Evolutionary conservation across 2,113 vertebrate species (phyloP).

Genomic region (Colinus virginianus): DNA sequence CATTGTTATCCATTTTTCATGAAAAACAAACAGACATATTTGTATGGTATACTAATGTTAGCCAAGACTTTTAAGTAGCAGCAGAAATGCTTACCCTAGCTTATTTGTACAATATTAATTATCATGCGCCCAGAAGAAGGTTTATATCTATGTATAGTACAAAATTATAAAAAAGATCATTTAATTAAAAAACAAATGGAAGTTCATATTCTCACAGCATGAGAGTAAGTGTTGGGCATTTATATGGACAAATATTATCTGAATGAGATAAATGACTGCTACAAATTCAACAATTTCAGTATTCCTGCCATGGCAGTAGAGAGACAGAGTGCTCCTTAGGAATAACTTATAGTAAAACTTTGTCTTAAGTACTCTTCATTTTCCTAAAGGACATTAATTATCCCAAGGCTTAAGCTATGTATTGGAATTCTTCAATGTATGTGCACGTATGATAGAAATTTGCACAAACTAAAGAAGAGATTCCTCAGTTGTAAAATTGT

Average conservation of each 20-base stretch:
- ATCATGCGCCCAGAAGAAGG: not conserved
- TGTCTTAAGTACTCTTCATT: not conserved
- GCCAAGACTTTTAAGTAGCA: not conserved
- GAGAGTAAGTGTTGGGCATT: not conserved
- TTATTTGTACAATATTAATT: not conserved
- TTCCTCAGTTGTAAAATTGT: not conserved
- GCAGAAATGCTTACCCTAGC: not conserved
- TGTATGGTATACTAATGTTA: not conserved
- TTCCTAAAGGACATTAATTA: not conserved
- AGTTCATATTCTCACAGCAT: not conserved
- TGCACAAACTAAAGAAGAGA: not conserved
- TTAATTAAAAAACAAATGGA: not conserved
- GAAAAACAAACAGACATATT: not conserved
- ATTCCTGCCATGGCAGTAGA: not conserved
- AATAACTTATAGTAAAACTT: not conserved
- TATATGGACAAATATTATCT: not conserved
- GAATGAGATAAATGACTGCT: not conserved
- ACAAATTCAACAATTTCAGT: not conserved
- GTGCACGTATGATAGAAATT: not conserved
- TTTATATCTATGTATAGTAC: not conserved
- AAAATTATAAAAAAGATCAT: not conserved
- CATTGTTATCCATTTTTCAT: not conserved
- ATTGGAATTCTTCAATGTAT: not conserved
- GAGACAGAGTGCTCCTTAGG: too few relatives aligned
- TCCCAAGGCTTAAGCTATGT: not conserved